phyloP scores from a whole-genome alignment of 2,797 vertebrate genomes.

The Psittacula echo region DNA sequence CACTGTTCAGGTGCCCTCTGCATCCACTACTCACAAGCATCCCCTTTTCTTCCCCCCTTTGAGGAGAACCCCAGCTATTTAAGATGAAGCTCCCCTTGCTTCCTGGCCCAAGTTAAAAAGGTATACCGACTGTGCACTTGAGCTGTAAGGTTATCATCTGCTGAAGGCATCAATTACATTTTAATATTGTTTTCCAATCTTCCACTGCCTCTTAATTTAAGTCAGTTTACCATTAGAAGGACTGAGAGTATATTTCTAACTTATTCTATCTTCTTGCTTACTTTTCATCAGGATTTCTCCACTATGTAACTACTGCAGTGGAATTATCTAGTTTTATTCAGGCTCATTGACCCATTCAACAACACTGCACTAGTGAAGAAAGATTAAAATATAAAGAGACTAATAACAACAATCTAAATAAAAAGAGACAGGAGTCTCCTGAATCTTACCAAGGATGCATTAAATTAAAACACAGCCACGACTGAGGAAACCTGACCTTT shows the following conservation, averaged over 20 bases:
- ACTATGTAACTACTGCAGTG: background rate
- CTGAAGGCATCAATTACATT: background rate
- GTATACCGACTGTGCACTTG: background rate
- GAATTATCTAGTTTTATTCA: background rate
- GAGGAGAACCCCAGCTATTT: background rate
- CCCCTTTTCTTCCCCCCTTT: background rate
- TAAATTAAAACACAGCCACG: background rate
- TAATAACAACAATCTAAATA: background rate
- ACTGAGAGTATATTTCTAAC: background rate
- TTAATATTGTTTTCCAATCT: background rate
- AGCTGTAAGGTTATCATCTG: background rate
- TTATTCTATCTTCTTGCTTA: background rate
- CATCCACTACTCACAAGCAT: background rate
- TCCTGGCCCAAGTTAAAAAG: background rate
- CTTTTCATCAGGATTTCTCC: background rate
- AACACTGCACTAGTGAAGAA: background rate
- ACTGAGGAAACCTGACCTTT: background rate
- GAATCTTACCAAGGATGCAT: background rate
- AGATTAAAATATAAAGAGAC: conserved; percentile 18
- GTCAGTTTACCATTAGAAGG: background rate
- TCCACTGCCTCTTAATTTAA: background rate
- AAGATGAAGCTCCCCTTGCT: background rate
- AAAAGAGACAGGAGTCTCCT: background rate
- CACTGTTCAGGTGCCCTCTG: conserved; percentile 19
- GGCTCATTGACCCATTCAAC: background rate